A percentile compares a stretch with the other conserved stretches of the same genome.
Conservation (phyloP, 2,113 vertebrate species). For the Epinephelus fuscoguttatus region DNA sequence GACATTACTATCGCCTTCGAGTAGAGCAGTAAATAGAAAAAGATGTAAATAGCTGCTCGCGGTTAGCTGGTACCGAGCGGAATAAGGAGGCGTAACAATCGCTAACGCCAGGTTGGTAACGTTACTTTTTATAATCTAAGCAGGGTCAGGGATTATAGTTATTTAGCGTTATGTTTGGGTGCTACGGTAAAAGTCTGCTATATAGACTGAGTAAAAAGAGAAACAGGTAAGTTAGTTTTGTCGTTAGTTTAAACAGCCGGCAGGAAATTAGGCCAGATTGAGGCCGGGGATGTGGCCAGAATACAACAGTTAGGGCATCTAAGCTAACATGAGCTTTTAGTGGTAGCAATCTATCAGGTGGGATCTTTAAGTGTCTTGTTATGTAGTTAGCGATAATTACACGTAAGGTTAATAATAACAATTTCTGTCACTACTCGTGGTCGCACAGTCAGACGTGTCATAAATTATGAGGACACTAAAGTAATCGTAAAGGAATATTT, state of each 20-base stretch:
- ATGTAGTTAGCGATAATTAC: not conserved
- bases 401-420: not conserved
- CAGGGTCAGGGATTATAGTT: rapidly evolving
- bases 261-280: slow-evolving; percentile 70
- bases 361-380: not conserved
- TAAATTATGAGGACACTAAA: rapidly evolving
- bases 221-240: no score
- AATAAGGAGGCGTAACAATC: slow-evolving; percentile 9
- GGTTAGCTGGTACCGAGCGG: slow-evolving; percentile 19
- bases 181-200: not conserved
- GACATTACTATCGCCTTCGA: rapidly evolving
- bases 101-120: no score
- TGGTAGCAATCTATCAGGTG: not conserved
- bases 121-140: not conserved
- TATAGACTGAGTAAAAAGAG: rapidly evolving
- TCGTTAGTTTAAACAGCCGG: slow-evolving; percentile 24
- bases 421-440: no score
- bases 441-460: not conserved
- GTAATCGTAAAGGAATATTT: no score
- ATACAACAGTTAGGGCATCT: slow-evolving; percentile 12
- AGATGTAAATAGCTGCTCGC: not conserved
- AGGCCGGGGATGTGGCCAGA: slow-evolving; percentile 66
- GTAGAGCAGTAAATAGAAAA: not conserved
- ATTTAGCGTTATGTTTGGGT: not conserved
- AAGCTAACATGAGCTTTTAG: slow-evolving; percentile 4